Evolutionary conservation across 2,888 invertebrate species (phyloP).

Genomic region (Oscheius myriophilus): DNA sequence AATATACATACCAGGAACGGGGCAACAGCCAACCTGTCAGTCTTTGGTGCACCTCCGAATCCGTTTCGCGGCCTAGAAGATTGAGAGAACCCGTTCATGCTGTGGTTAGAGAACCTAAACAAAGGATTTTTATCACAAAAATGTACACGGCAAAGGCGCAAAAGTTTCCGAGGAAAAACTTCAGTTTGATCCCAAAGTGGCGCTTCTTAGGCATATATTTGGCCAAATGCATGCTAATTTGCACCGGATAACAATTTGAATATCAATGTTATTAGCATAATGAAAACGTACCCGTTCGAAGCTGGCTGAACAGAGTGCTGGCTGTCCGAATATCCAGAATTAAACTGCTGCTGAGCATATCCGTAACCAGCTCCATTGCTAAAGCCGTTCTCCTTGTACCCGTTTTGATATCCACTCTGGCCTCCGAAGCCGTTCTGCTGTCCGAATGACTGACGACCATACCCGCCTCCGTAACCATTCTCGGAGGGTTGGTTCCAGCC

Average conservation of each 20-base stretch:
- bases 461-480: not conserved
- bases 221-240: not conserved
- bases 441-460: not conserved
- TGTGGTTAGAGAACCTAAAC: slow-evolving; percentile 22
- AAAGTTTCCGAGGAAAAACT: not conserved
- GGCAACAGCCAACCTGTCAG: not conserved
- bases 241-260: not conserved
- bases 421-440: not conserved
- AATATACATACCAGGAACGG: not conserved
- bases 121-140: not conserved
- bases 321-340: no score
- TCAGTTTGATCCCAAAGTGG: not conserved
- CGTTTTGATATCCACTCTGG: not conserved
- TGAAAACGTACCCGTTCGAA: slow-evolving; percentile 12
- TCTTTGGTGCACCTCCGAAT: slow-evolving; percentile 4
- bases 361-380: not conserved
- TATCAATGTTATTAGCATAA: not conserved
- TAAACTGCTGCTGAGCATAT: not conserved
- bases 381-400: not conserved
- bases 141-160: not conserved
- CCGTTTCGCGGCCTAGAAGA: slow-evolving; percentile 4
- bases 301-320: not conserved
- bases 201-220: no score
- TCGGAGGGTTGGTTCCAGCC: not conserved
- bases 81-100: slow-evolving; percentile 11